Evolutionary conservation across 2,888 invertebrate genomes (phyloP), one percentile per base, ranked within the genome.

Genomic region (Cheilosia impressa): DNA sequence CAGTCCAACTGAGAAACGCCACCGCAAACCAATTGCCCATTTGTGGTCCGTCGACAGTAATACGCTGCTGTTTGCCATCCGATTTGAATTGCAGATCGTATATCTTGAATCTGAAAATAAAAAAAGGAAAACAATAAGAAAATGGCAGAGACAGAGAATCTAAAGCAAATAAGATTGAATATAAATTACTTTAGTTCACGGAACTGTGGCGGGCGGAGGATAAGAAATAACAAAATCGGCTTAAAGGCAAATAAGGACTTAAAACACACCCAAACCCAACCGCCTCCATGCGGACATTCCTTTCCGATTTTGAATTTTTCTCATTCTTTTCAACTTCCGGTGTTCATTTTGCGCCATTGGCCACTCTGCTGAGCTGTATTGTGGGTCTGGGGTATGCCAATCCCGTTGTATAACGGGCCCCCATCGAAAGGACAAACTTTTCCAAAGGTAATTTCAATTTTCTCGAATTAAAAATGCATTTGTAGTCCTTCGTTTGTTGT

Each of bases 11-110:
- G 82, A 96, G 93, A 91, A 96, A 97, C 7, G 96, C 95, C 69
- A 96, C 94, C 0, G 95, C 96, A 92, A 95, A 97, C 96, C 97
- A 97, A 89, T 95, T 95, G 1, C 97, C 97, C 0, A 96, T 94
- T 71, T 93, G 93, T 0, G 96, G 96, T 79, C 95, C 95, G 31
- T 93, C 92, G 84, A 96, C 93, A 66, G 93, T 93, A 73, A 95
- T 94, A 41, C 94, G 93, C 58, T 93, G 93, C 88, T 94, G 94
- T 66, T 92, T 93, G 27, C 94, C 94, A 89, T 96, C 93, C 0
- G 96, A 96, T 76, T 93, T 89, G 87, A 96, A 92, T 82, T 95
- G 93, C 52, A 95, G 89, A 22, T 93, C 93, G 89, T 95, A 93
- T 63, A 95, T 92, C 78, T 93, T 92, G 76, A 90, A 91, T 87